Conservation (phyloP, 2,113 vertebrate genomes). For the Poicephalus gulielmi region DNA sequence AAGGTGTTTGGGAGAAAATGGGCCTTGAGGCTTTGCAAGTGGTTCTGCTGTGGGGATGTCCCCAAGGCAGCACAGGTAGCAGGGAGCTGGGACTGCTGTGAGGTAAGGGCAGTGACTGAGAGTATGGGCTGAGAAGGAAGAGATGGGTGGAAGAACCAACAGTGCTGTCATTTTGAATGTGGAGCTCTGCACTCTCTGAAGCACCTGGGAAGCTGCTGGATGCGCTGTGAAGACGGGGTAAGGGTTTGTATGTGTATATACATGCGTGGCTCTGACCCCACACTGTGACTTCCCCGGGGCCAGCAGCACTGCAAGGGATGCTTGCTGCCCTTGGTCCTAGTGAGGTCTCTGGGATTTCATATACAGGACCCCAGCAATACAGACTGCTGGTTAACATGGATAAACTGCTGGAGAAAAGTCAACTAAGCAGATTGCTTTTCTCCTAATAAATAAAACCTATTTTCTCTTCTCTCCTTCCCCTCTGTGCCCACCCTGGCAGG, state of each 20-base stretch:
- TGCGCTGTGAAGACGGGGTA: not conserved
- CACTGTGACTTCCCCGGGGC: not conserved
- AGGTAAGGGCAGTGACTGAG: not conserved
- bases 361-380: not conserved
- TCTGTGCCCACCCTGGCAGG: slow-evolving; percentile 37
- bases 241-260: not conserved
- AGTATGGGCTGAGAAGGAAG: not conserved
- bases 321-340: not conserved
- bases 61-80: not conserved
- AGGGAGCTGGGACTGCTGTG: not conserved
- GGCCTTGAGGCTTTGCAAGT: not conserved
- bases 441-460: not conserved
- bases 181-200: not conserved
- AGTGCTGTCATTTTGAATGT: not conserved
- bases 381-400: not conserved
- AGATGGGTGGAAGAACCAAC: not conserved
- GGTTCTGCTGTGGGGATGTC: not conserved
- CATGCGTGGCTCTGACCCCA: accelerated
- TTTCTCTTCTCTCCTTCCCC: not conserved
- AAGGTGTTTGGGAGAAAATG: not conserved
- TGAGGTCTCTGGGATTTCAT: not conserved
- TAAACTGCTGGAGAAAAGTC: not conserved
- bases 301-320: not conserved
- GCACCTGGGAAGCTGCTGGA: not conserved
- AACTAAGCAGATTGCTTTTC: not conserved